phyloP scores from a whole-genome alignment of 2,113 vertebrate species.

The Helogale parvula region DNA sequence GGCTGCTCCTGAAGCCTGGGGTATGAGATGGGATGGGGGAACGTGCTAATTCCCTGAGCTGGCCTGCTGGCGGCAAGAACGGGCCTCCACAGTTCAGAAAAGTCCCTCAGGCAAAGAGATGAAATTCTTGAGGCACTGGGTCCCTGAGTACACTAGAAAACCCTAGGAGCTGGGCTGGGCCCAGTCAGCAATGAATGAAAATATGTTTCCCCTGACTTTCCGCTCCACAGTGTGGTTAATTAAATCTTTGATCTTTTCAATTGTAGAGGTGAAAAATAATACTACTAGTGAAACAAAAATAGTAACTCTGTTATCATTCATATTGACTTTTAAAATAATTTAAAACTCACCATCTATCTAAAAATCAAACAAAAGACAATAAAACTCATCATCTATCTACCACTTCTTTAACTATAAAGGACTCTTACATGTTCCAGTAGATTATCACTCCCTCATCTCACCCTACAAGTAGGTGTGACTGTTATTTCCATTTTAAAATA shows the following conservation, averaged over 20 bases:
- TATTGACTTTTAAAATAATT: background rate
- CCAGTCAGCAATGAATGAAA: background rate
- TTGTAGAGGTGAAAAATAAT: background rate
- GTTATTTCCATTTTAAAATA: slow-evolving; percentile 40
- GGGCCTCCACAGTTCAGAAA: background rate
- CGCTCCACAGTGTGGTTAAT: background rate
- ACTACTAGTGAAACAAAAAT: background rate
- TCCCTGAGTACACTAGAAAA: background rate
- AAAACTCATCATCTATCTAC: background rate
- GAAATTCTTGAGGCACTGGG: background rate
- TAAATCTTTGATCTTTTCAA: background rate
- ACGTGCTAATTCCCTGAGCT: background rate
- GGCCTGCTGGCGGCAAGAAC: background rate
- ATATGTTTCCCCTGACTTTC: background rate
- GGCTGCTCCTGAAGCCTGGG: background rate
- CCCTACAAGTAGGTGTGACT: background rate
- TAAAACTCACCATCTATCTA: background rate
- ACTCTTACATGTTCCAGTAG: background rate
- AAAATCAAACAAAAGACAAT: background rate
- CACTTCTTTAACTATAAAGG: background rate
- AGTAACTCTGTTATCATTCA: background rate
- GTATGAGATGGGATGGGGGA: background rate
- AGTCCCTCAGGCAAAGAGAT: background rate
- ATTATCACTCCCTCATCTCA: background rate
- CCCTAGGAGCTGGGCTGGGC: background rate